Evolutionary conservation across 2,888 invertebrate species (phyloP).

Genomic region (Ctena decussata): DNA sequence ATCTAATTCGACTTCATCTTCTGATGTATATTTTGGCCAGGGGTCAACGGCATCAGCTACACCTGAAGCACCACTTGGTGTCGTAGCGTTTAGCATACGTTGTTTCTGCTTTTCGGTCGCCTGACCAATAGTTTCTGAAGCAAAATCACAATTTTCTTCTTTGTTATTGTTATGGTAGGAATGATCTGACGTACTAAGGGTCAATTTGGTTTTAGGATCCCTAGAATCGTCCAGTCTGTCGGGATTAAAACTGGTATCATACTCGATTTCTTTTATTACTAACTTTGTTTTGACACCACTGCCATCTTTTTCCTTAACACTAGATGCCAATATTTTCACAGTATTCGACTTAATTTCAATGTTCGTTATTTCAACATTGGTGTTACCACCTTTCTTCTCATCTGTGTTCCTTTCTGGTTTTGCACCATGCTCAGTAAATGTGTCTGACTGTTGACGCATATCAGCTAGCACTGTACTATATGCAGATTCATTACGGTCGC

Average conservation of each 20-base stretch:
- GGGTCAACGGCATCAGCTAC: slow-evolving; percentile 13
- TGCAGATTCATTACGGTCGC: neutral
- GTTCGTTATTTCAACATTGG: slow-evolving; percentile 2
- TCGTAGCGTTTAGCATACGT: too few relatives aligned
- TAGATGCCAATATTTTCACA: neutral
- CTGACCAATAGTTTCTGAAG: too few relatives aligned
- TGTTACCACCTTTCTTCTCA: neutral
- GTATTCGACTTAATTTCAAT: neutral
- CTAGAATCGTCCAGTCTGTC: neutral
- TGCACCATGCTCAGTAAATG: neutral
- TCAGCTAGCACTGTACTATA: neutral
- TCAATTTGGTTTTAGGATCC: neutral
- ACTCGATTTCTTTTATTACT: slow-evolving; percentile 14
- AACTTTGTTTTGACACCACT: neutral
- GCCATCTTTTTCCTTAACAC: neutral
- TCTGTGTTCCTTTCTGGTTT: neutral
- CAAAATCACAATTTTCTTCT: too few relatives aligned
- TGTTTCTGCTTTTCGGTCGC: neutral
- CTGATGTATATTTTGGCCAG: slow-evolving; percentile 43
- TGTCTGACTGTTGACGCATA: neutral
- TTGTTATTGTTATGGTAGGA: neutral
- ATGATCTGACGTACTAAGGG: neutral
- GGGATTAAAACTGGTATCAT: neutral
- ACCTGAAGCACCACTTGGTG: neutral
- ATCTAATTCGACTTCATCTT: slow-evolving; percentile 61